Evolutionary conservation across 2,888 invertebrate genomes (phyloP).

Genomic region (Aphodius granarius): DNA sequence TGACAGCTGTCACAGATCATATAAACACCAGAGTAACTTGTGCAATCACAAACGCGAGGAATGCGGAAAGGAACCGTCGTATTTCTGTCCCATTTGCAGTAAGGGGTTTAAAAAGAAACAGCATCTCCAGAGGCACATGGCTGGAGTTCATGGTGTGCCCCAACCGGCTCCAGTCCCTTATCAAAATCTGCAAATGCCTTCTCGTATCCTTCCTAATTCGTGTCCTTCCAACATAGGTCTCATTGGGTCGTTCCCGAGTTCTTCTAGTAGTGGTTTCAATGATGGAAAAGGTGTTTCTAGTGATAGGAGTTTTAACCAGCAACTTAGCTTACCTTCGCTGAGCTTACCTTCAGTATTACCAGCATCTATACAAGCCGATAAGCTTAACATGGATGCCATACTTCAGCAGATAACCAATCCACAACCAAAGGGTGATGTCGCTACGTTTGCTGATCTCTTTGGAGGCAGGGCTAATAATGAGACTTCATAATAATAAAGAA

Average conservation of each 20-base stretch:
- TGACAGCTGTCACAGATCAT: slow-evolving; percentile 34
- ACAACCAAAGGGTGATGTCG: neutral
- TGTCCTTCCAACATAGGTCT: neutral
- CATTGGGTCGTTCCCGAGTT: neutral
- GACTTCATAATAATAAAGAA: no score
- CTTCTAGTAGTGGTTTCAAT: neutral
- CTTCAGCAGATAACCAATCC: neutral
- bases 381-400: neutral
- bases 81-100: slow-evolving; percentile 54
- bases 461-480: no score
- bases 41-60: slow-evolving; percentile 56
- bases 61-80: slow-evolving; percentile 56
- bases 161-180: slow-evolving; percentile 4
- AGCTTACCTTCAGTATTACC: no score
- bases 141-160: slow-evolving; percentile 20
- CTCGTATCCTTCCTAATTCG: neutral
- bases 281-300: neutral
- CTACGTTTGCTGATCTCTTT: neutral
- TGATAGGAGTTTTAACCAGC: neutral
- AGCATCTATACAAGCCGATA: neutral
- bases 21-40: slow-evolving; percentile 52
- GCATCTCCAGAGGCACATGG: slow-evolving; percentile 44
- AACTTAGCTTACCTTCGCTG: neutral
- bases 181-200: neutral
- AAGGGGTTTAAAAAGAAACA: slow-evolving; percentile 47